Evolutionary conservation across 2,888 invertebrate genomes (phyloP).

Genomic region (Scaptomyza reducta): DNA sequence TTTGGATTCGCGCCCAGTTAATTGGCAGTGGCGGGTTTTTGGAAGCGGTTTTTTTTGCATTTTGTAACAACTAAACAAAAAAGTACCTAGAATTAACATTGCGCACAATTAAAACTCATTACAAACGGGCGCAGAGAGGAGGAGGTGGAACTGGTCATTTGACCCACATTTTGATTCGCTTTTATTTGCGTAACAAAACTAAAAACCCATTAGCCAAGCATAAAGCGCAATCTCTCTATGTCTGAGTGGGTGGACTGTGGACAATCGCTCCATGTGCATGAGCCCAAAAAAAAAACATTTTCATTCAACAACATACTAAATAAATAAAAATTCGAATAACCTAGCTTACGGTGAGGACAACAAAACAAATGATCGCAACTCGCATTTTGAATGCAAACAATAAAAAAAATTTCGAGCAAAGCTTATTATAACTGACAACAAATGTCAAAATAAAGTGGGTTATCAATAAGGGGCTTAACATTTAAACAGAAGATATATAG

Average conservation of each 20-base stretch:
- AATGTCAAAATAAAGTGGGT: conserved; percentile 31
- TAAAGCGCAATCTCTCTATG: conserved; percentile 56
- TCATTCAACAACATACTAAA: conserved; percentile 21
- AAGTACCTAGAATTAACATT: conserved; percentile 58
- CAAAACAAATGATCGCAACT: conserved; percentile 34
- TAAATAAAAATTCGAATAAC: conserved; percentile 20
- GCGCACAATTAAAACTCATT: conserved; percentile 74
- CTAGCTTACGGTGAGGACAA: conserved; percentile 36
- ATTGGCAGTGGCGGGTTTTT: conserved; percentile 27
- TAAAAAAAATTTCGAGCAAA: conserved; percentile 19
- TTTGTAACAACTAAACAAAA: conserved; percentile 33
- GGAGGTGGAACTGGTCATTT: conserved; percentile 43
- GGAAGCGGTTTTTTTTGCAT: conserved; percentile 22
- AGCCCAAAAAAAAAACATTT: conserved; percentile 29
- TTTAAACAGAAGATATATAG: background rate
- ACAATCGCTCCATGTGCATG: conserved; percentile 36
- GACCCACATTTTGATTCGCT: conserved; percentile 72
- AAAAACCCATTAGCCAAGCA: conserved; percentile 71
- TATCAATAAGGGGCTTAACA: conserved; percentile 26
- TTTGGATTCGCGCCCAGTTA: conserved; percentile 60
- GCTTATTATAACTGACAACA: conserved; percentile 42
- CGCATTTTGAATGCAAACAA: conserved; percentile 26
- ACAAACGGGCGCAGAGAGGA: conserved; percentile 18
- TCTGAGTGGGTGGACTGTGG: conserved; percentile 44
- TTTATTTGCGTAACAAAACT: conserved; percentile 76